Evolutionary conservation across 92 coral and sea anemone species (phyloP).

Genomic region (Pocillopora grandis): DNA sequence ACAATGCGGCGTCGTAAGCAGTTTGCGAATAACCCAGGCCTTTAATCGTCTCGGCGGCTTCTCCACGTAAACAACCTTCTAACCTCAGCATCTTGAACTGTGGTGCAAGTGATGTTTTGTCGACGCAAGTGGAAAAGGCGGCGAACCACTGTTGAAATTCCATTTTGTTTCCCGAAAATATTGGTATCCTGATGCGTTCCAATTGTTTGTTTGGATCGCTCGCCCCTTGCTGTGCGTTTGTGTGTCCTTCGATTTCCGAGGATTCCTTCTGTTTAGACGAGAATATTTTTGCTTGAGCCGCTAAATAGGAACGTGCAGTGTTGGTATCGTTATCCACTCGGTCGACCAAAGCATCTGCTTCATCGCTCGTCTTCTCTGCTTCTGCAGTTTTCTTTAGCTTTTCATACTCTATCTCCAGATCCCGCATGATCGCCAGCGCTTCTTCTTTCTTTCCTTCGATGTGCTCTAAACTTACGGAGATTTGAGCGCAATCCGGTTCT

Average conservation of each 20-base stretch:
- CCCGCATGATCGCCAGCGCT: too few species aligned
- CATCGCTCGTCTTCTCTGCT: too few species aligned
- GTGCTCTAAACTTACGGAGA: too few species aligned
- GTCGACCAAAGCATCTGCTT: too few species aligned
- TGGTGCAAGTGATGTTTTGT: constrained; percentile 48
- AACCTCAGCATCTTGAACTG: constrained; percentile 70
- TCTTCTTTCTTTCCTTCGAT: too few species aligned
- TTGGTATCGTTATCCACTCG: too few species aligned
- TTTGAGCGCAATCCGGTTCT: constrained; percentile 2
- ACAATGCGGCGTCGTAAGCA: constrained; percentile 21
- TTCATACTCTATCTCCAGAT: too few species aligned
- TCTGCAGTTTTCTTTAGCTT: too few species aligned
- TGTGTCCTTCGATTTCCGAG: not conserved
- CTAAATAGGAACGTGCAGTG: not conserved
- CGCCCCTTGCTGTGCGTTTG: too few species aligned
- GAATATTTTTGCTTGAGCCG: not conserved
- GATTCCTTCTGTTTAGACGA: not conserved
- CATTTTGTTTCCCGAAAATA: constrained; percentile 53
- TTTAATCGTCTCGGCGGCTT: constrained; percentile 59
- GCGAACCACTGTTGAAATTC: constrained; percentile 57
- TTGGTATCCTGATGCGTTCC: constrained; percentile 15
- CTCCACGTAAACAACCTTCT: constrained; percentile 59
- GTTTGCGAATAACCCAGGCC: constrained; percentile 64
- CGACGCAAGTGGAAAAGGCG: constrained; percentile 64
- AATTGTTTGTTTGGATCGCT: not conserved